These are phyloP conservation scores for Zaprionus davidi DNA, from an alignment of 1,140 invertebrate genomes.

Conservation along the genomic window DNA sequence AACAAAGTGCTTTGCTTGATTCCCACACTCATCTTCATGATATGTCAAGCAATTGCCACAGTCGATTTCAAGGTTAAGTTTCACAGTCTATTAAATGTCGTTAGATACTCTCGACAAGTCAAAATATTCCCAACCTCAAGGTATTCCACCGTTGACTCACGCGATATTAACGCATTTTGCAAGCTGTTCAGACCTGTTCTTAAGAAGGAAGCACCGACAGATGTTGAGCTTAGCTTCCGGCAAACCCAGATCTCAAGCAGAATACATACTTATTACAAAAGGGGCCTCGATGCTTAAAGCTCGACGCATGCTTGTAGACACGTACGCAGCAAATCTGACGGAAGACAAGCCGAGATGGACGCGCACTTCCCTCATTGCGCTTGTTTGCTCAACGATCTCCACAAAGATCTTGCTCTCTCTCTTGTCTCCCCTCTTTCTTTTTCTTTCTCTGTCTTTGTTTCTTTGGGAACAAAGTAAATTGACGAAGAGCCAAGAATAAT, in stretches of 20 bases:
- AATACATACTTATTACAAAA: constrained; percentile 18
- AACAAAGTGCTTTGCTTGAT: background rate
- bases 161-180: background rate
- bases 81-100: background rate
- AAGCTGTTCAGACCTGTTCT: constrained; percentile 16
- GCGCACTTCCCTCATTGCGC: background rate
- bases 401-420: background rate
- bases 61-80: background rate
- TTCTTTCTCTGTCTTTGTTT: constrained; percentile 25
- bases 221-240: constrained; percentile 6
- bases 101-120: background rate
- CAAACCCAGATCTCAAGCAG: constrained; percentile 8
- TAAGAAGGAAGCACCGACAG: constrained; percentile 4
- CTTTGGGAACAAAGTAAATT: constrained; percentile 35
- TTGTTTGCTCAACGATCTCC: constrained; percentile 20
- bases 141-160: constrained; percentile 13
- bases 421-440: background rate
- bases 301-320: constrained; percentile 48
- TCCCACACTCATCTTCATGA: background rate
- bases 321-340: constrained; percentile 44
- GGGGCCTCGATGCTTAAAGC: background rate
- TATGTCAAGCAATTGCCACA: background rate
- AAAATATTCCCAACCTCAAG: constrained; percentile 6
- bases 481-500: constrained; percentile 9
- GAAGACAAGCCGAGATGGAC: background rate